Percentiles rank a stretch among this genome's conserved stretches.
Conservation (phyloP, 2,888 invertebrate species). For the Andrena trimmerana region DNA sequence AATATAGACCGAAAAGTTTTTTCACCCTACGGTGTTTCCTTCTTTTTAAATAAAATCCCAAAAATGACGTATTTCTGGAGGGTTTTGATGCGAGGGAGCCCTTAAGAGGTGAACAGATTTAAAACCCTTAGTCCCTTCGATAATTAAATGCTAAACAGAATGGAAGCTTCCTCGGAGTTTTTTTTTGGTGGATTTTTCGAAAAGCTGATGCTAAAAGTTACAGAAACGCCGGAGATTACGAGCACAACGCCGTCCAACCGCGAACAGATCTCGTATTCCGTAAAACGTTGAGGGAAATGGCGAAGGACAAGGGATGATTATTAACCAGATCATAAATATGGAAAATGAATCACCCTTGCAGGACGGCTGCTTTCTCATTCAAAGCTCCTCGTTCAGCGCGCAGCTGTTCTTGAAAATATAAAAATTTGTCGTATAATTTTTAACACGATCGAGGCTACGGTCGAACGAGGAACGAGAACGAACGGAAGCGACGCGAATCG, state of each 20-base stretch:
- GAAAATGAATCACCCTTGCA: slow-evolving; percentile 48
- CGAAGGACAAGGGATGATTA: slow-evolving; percentile 64
- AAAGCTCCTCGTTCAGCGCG: slow-evolving; percentile 5
- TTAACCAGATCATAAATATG: slow-evolving; percentile 71
- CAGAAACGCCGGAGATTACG: slow-evolving; percentile 18
- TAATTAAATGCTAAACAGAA: not conserved
- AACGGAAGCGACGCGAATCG: slow-evolving; percentile 71
- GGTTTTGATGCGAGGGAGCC: no score
- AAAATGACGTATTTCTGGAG: no score
- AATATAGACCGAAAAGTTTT: no score
- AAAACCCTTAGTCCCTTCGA: no score
- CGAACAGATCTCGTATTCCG: slow-evolving; percentile 42
- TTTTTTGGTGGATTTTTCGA: not conserved
- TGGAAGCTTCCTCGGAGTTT: not conserved
- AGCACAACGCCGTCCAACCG: slow-evolving; percentile 22
- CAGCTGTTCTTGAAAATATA: slow-evolving; percentile 49
- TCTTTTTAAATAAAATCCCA: no score
- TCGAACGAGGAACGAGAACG: slow-evolving; percentile 55
- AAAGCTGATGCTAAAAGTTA: not conserved
- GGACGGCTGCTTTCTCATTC: slow-evolving; percentile 31
- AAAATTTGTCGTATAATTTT: slow-evolving; percentile 70
- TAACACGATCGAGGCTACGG: slow-evolving; percentile 59
- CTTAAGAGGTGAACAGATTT: no score
- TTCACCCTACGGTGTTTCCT: no score
- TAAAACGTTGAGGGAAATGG: slow-evolving; percentile 60